Evolutionary conservation across 2,113 vertebrate genomes (phyloP), one percentile per base, ranked within the genome.

Genomic region (Chaetorhynchus papuensis): DNA sequence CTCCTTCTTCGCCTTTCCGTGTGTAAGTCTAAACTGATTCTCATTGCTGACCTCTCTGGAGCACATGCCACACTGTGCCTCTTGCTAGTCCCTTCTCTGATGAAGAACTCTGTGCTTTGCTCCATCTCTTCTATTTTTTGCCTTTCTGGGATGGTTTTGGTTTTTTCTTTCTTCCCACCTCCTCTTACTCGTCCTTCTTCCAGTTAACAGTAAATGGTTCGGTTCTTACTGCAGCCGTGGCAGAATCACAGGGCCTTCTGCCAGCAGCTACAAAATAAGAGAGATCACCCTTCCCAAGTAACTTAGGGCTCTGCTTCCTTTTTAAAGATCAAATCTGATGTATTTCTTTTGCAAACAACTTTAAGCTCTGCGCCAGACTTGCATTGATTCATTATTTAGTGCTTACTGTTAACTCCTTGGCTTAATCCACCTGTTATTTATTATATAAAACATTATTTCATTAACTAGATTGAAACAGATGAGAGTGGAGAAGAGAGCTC

Each of bases 381-480:
- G 66, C 35, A 35, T 5, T 64, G 68, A 93, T 93, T 93, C 39
- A 47, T 93, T 93, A 90, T 94, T 88, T 74, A 86, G 53, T 52
- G 52, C 52, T 77, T 87, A 68, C 77, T 89, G 69, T 71, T 94
- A 90, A 84, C 61, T 87, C 50, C 41, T 60, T 72, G 54, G 85
- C 44, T 66, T 81, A 93, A 92, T 90, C 86, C 64, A 60, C 35
- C 18, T 94, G 75, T 83, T 92, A 90, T 86, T 95, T 96, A 68
- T 91, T 79, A 41, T 68, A 77, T 39, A 70, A 86, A 87, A 78
- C 53, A 45, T 80, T 80, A 77, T 80, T 94, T 80, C 49, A 74
- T 96, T 94, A 93, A 77, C 76, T 77, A 90, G 71, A 89, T 89
- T 86, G 79, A 92, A 94, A 90, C 60, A 90, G 88, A 74, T 95